phyloP scores from a whole-genome alignment of 2,113 vertebrate species.

The Chionomys nivalis region DNA sequence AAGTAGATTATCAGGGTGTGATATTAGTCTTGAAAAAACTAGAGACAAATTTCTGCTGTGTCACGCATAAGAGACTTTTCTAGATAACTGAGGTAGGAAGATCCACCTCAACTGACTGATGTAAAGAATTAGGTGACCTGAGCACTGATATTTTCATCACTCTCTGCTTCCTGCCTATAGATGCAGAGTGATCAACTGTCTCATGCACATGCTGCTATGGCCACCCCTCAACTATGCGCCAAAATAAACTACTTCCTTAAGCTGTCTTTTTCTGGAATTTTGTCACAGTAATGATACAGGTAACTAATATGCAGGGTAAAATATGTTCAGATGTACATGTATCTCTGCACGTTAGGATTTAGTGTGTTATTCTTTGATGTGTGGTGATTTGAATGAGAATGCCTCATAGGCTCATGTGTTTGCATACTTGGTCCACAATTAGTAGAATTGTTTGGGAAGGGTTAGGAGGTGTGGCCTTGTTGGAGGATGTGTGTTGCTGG shows the following conservation, averaged over 20 bases:
- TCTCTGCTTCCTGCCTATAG: background rate
- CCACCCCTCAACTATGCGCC: background rate
- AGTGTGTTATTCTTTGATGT: constrained; percentile 18
- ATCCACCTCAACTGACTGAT: background rate
- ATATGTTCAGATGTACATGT: background rate
- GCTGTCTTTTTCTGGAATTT: background rate
- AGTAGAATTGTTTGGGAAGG: background rate
- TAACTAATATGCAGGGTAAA: background rate
- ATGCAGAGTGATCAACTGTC: background rate
- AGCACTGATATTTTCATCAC: background rate
- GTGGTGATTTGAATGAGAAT: background rate
- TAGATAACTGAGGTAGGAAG: background rate
- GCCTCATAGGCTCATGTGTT: background rate
- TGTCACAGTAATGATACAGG: background rate
- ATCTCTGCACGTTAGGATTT: background rate
- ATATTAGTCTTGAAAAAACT: background rate
- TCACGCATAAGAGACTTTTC: background rate
- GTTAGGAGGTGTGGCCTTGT: background rate
- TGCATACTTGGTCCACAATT: background rate
- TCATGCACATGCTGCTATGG: background rate
- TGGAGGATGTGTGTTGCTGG: background rate
- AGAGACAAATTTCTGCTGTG: background rate
- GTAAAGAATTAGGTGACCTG: background rate
- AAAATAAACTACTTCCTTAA: background rate
- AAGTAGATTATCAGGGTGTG: background rate